Conservation (phyloP, 92 coral and sea anemone genomes). For the Phenganax subtilis region DNA sequence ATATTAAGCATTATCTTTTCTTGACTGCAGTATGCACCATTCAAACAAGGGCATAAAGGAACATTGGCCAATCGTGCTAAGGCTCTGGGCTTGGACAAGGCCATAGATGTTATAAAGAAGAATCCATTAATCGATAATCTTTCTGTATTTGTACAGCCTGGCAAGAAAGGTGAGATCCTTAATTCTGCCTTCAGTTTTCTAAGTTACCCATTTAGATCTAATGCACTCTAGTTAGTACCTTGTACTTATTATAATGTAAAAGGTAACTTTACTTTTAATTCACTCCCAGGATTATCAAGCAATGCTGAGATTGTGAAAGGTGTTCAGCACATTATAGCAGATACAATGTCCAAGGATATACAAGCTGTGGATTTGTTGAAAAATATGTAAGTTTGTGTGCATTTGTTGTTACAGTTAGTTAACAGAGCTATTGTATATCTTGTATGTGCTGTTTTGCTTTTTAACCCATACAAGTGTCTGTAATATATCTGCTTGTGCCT, state of each 20-base stretch:
- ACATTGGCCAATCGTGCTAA: conserved; percentile 75
- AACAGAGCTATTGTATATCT: too few relatives aligned
- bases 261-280: not conserved
- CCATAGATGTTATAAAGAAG: conserved; percentile 53
- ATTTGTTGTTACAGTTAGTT: not conserved
- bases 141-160: conserved; percentile 47
- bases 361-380: conserved; percentile 35
- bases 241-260: too few relatives aligned
- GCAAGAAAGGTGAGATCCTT: conserved; percentile 50
- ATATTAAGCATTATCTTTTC: not conserved
- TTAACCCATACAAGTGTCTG: too few relatives aligned
- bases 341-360: conserved; percentile 66
- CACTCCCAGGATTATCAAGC: conserved; percentile 55
- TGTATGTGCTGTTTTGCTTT: too few relatives aligned
- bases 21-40: conserved; percentile 72
- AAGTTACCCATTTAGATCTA: not conserved
- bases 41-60: conserved; percentile 72
- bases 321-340: conserved; percentile 86
- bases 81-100: conserved; percentile 65
- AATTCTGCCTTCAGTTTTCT: too few relatives aligned
- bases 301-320: conserved; percentile 62
- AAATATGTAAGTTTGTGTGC: not conserved
- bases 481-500: too few relatives aligned
- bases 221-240: not conserved
- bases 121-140: conserved; percentile 47